Base-by-base conservation (phyloP, 2,888 invertebrate species). In the Heteromyza rotundicornis region DNA sequence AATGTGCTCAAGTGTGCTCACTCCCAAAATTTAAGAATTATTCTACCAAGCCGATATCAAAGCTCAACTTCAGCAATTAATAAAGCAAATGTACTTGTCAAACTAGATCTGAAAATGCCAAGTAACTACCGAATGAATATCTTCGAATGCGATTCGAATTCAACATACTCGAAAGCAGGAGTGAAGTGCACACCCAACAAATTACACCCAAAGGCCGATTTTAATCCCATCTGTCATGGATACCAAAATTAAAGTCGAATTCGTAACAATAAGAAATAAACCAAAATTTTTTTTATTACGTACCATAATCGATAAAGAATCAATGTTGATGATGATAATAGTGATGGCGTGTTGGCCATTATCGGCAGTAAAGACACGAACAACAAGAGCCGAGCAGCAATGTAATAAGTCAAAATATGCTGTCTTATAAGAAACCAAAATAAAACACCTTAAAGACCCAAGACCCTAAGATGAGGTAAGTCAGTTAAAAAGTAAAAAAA, bases 301-400 rank as follows among this genome's bases (percentile, higher is more conserved):
- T 35, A 35, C 50, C 8, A 24, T 57, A 52, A 56, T 57, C 56
- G 59, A 63, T 56, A 63, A 56, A 40, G 56, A 63, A 59, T 53
- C 51, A 36, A 51, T 56, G 47, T 56, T 54, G 32, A 17, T 32
- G 19, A 14, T 53, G 53, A 57, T 40, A n/a, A 40, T 40, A n/a
- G 14, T 62, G 63, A 47, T 62, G 57, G 56, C 56, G 63, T 63
- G 59, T 56, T 59, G 58, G 44, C 49, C 54, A 54, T 47, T 47
- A 54, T 54, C 54, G 51, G 49, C 47, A 27, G 14, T 27, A 55
- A 27, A 44, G 14, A 57, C 44, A 62, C n/a, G n/a, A n/a, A 62
- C 47, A 61, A 57, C 40, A 54, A 47, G 44, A 57, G 17, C 44
- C 44, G 3, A n/a, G n/a, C 27, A 50, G 12, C 17, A 40, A 58